Evolutionary conservation across 2,888 invertebrate species (phyloP), one percentile per base, ranked within the genome.

Genomic region (Cecidostiba fungosa): DNA sequence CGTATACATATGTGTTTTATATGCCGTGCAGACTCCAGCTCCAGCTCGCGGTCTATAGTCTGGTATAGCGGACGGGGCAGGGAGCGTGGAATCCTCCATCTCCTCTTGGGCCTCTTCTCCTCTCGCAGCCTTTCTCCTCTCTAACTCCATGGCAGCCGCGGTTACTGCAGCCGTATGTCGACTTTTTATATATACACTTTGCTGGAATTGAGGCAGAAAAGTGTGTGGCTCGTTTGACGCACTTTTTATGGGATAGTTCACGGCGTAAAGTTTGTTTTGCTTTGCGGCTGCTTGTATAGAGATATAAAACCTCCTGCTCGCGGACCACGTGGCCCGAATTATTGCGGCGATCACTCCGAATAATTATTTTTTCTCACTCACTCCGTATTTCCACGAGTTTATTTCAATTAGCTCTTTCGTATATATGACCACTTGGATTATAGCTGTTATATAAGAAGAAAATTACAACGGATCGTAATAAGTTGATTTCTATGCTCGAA

Each of bases 171-270:
- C 39, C 4, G 47, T 43, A 43, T 66, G 69, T 50, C 66, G 62
- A 26, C 3, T 62, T 8, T 69, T 19, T 70, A 50, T 70, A 50
- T 70, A 70, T 16, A 50, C 72, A 26, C 80, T 72, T 80, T 36
- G 19, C 59, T 80, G 80, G 54, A 80, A 72, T 72, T 54, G 66
- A 69, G 32, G 50, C 62, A n/a, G n/a, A 23, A n/a, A n/a, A n/a
- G n/a, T 26, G n/a, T 66, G 62, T 39, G 62, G 39, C n/a, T 59
- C 16, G 62, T 77, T 70, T 50, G 32, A 79, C 16, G 79, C 16
- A 69, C n/a, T 69, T 70, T 69, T 23, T 50, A 69, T 66, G 39
- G 12, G 39, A n/a, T 14, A 8, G 29, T 14, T 10, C 36, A 19
- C 14, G 36, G 26, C 32, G 23, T 72, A 36, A 32, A 32, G 59